phyloP scores from a whole-genome alignment of 1,140 invertebrate species.

The Fopius arisanus region DNA sequence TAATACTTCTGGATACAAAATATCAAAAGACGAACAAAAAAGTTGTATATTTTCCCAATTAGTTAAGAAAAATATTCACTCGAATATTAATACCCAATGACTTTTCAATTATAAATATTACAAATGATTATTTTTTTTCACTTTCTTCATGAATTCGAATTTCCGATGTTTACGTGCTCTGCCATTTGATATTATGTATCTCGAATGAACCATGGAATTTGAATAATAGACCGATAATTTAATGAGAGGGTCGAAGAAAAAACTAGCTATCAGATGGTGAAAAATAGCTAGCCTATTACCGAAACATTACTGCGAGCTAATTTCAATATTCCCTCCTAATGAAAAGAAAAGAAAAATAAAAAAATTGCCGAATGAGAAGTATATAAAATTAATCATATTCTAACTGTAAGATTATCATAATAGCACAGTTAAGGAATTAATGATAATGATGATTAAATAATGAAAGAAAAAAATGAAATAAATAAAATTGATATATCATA shows the following conservation, averaged over 20 bases:
- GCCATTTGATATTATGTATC: not conserved
- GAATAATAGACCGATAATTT: not conserved
- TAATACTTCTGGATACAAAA: not conserved
- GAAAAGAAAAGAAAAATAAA: slow-evolving; percentile 44
- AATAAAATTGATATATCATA: not conserved
- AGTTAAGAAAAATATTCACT: not conserved
- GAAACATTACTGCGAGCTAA: slow-evolving; percentile 52
- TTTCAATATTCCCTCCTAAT: slow-evolving; percentile 60
- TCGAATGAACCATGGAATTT: not conserved
- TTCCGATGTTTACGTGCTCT: not conserved
- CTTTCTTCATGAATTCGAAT: too few species aligned
- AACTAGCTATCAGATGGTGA: not conserved
- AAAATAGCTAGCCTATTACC: not conserved
- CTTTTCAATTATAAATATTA: too few species aligned
- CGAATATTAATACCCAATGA: too few species aligned
- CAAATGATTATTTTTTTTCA: too few species aligned
- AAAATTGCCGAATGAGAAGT: slow-evolving; percentile 33
- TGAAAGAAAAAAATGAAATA: not conserved
- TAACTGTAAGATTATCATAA: slow-evolving; percentile 38
- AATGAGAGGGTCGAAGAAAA: not conserved
- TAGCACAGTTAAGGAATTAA: slow-evolving; percentile 58
- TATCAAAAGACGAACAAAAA: not conserved
- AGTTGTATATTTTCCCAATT: not conserved
- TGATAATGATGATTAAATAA: slow-evolving; percentile 34
- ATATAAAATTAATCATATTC: slow-evolving; percentile 21